These are phyloP conservation scores for Leucoma salicis DNA, from an alignment of 2,888 invertebrate species.

Conservation along the genomic window DNA sequence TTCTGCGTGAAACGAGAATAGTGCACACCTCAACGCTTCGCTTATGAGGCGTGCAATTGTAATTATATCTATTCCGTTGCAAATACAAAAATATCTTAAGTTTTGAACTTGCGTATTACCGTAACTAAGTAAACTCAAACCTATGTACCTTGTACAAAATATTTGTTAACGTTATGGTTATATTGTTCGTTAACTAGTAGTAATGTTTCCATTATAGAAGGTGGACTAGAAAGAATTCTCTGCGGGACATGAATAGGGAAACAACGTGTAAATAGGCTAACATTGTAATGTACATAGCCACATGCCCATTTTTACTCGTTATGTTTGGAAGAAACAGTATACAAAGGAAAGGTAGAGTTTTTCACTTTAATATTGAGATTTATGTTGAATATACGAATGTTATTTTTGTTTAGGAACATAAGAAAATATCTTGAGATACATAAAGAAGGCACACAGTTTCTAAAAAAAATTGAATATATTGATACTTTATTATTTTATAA, in stretches of 20 bases:
- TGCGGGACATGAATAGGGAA: slow-evolving; percentile 24
- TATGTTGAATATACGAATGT: slow-evolving; percentile 33
- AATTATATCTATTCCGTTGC: too few relatives aligned
- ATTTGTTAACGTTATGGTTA: background rate
- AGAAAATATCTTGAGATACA: slow-evolving; percentile 28
- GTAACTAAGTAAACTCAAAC: too few relatives aligned
- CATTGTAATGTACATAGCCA: slow-evolving; percentile 16
- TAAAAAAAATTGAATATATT: too few relatives aligned
- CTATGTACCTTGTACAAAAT: too few relatives aligned
- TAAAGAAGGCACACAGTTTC: slow-evolving; percentile 16
- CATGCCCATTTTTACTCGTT: slow-evolving; percentile 37
- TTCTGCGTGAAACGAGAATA: too few relatives aligned
- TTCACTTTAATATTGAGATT: slow-evolving; percentile 29
- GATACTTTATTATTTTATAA: slow-evolving; percentile 27
- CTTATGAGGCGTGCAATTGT: too few relatives aligned
- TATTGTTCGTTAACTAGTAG: background rate
- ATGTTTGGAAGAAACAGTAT: slow-evolving; percentile 38
- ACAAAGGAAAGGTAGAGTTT: slow-evolving; percentile 22
- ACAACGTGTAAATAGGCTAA: slow-evolving; percentile 33
- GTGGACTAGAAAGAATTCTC: slow-evolving; percentile 14
- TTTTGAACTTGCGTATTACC: too few relatives aligned
- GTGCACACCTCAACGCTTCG: too few relatives aligned
- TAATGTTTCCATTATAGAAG: slow-evolving; percentile 7
- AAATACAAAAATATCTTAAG: too few relatives aligned
- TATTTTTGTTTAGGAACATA: slow-evolving; percentile 22